These are phyloP conservation scores for Ryuthela nishihirai DNA, from an alignment of 2,888 invertebrate species.

Conservation along the genomic window DNA sequence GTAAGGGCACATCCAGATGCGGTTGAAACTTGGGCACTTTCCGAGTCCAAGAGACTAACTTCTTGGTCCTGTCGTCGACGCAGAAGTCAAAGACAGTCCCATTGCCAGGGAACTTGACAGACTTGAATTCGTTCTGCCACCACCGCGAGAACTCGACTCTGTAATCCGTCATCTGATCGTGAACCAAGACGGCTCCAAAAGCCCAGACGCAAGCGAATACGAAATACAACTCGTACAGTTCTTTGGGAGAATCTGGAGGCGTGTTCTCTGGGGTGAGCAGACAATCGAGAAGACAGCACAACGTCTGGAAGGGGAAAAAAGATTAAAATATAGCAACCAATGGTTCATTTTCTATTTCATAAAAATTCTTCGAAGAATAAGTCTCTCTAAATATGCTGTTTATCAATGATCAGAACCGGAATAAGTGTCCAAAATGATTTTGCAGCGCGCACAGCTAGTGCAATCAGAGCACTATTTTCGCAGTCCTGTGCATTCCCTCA, in stretches of 20 bases:
- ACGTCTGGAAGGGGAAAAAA: constrained; percentile 75
- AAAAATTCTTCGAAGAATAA: too few relatives aligned
- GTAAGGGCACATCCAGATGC: constrained; percentile 85
- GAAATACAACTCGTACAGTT: constrained; percentile 92
- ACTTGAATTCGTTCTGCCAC: constrained; percentile 96
- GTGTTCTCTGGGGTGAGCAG: constrained; percentile 78
- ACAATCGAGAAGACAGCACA: constrained; percentile 83
- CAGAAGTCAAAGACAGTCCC: constrained; percentile 95
- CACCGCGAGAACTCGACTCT: constrained; percentile 94
- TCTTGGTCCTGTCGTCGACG: constrained; percentile 84
- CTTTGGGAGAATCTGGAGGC: constrained; percentile 84
- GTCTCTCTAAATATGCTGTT: too few relatives aligned
- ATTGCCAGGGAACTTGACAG: constrained; percentile 81
- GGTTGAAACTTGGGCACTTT: constrained; percentile 84
- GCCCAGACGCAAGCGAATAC: constrained; percentile 96
- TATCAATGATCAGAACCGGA: too few relatives aligned
- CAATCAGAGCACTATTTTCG: too few relatives aligned
- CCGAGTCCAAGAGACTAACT: constrained; percentile 85
- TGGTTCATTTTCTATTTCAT: too few relatives aligned
- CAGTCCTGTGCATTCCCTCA: too few relatives aligned
- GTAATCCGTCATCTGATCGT: constrained; percentile 89
- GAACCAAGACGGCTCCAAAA: constrained; percentile 86
- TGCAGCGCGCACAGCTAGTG: too few relatives aligned
- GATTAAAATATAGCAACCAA: too few relatives aligned
- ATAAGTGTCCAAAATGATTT: too few relatives aligned